Evolutionary conservation across 2,113 vertebrate species (phyloP), one percentile per base, ranked within the genome.

Genomic region (Embiotoca jacksoni): DNA sequence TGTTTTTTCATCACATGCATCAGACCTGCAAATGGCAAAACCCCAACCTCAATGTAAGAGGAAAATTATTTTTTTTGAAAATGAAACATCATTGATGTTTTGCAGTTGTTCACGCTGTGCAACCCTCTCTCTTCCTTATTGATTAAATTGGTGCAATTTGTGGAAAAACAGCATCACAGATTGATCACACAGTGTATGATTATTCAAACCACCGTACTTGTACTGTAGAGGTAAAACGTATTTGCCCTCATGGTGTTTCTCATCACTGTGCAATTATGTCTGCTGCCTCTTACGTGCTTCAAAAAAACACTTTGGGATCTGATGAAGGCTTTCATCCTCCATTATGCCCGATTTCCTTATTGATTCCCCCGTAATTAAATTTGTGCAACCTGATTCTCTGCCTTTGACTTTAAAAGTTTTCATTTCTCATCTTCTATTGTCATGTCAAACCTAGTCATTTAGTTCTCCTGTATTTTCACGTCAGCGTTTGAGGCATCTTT

Each of bases 361-460:
- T 31, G 56, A 69, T 72, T 57, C 16, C 58, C 49, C 31, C 2
- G 1, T 56, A 35, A 62, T 39, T 59, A n/a, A 30, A 59, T 78
- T 69, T 52, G 3, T 72, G 53, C 31, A 63, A 65, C 41, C 55
- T 8, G 55, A 85, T 72, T 58, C 44, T 44, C 30, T 37, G 41
- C 55, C 4, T 80, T 68, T 39, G 3, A 60, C 30, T 33, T 62
- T 30, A 52, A 30, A 41, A 11, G 41, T 13, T 0, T 2, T 44
- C 13, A 44, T 44, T 44, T 44, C 23, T 44, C 10, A 15, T 6
- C 13, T 52, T 57, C 4, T 66, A 52, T 14, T 30, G 2, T 59
- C 1, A 33, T 11, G 9, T 54, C 6, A 11, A 46, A 58, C 7
- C 55, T 35, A 9, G 31, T 68, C 1, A 7, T 0, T n/a, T 36